A percentile compares a stretch with the other conserved stretches of the same genome.
These are phyloP conservation scores for Gnatocerus cornutus DNA, from an alignment of 2,888 invertebrate genomes.

Conservation along the genomic window DNA sequence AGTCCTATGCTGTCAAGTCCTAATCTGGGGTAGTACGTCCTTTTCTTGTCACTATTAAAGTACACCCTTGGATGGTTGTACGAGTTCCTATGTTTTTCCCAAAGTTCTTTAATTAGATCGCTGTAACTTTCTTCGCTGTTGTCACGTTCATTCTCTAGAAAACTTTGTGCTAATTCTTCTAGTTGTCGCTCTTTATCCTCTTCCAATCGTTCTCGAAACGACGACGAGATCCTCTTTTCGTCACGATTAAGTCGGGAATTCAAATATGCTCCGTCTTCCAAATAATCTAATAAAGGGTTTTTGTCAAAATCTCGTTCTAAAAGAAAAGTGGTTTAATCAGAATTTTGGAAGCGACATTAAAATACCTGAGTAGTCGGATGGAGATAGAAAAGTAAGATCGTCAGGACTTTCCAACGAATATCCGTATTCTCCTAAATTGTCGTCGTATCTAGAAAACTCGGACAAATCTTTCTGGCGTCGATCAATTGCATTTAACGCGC, in stretches of 20 bases:
- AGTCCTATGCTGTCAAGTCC: constrained; percentile 65
- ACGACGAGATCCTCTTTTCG: constrained; percentile 71
- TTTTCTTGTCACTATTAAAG: constrained; percentile 61
- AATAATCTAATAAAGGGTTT: constrained; percentile 58
- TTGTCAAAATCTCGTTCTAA: constrained; percentile 42
- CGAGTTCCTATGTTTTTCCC: constrained; percentile 74
- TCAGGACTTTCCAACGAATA: constrained; percentile 59
- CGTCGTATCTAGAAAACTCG: constrained; percentile 56
- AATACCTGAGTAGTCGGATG: constrained; percentile 50
- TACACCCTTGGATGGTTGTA: constrained; percentile 62
- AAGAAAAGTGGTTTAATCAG: constrained; percentile 8
- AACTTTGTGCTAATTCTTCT: constrained; percentile 64
- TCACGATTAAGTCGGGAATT: constrained; percentile 45
- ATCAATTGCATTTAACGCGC: constrained; percentile 71
- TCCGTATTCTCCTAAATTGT: constrained; percentile 56
- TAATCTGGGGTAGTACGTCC: constrained; percentile 63
- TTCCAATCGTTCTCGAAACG: constrained; percentile 74
- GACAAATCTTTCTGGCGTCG: constrained; percentile 69
- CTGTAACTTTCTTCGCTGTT: constrained; percentile 73
- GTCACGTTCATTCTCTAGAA: constrained; percentile 61
- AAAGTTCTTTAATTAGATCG: constrained; percentile 74
- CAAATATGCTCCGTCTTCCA: constrained; percentile 58
- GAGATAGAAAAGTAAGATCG: constrained; percentile 58
- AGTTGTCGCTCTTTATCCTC: constrained; percentile 72
- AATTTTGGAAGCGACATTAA: neutral